Evolutionary conservation across 2,113 vertebrate species (phyloP).

Genomic region (Chauna torquata): DNA sequence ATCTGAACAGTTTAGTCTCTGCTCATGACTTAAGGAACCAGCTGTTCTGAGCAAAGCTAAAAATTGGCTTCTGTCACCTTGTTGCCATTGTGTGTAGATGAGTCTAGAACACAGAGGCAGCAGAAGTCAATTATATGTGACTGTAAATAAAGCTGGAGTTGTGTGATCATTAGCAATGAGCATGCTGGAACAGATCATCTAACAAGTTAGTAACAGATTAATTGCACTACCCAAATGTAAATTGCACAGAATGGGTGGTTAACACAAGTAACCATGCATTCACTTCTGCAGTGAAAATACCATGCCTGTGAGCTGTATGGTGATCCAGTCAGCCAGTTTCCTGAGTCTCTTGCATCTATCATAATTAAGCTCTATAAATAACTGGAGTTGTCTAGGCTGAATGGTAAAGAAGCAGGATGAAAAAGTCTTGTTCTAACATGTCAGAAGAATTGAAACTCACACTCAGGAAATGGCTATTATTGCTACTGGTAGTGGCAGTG

Average conservation of each 20-base stretch:
- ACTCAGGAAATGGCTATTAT: background rate
- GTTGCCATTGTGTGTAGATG: background rate
- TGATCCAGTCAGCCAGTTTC: background rate
- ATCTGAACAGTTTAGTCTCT: background rate
- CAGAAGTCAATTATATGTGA: background rate
- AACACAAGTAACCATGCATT: fast-evolving
- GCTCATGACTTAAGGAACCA: background rate
- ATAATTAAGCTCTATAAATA: background rate
- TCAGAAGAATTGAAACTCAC: background rate
- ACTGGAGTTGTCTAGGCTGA: background rate
- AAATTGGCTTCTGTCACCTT: fast-evolving
- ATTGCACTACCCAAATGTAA: background rate
- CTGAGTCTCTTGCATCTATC: background rate
- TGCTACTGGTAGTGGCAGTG: background rate
- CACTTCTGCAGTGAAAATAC: background rate
- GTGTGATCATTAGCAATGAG: background rate
- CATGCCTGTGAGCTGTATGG: background rate
- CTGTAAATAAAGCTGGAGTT: background rate
- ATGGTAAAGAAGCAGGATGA: background rate
- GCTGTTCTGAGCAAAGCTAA: background rate
- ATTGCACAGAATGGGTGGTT: background rate
- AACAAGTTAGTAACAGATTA: background rate
- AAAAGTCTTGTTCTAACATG: fast-evolving
- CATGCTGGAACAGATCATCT: background rate
- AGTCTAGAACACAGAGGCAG: background rate